These are phyloP conservation scores for Periophthalmus magnuspinnatus DNA, from an alignment of 2,797 vertebrate genomes.

Conservation along the genomic window DNA sequence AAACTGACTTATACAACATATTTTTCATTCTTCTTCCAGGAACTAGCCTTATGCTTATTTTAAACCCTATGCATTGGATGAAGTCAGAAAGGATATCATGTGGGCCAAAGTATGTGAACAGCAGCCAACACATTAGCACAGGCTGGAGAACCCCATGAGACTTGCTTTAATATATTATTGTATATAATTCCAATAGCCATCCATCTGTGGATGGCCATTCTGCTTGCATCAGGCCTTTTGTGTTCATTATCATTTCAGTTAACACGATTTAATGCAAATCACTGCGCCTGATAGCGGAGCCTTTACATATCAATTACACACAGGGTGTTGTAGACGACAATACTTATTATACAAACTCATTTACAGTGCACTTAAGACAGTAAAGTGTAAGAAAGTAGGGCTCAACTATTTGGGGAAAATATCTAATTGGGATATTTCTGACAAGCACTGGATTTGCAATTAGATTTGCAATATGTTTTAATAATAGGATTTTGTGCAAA, in stretches of 20 bases:
- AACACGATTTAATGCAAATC: conserved; percentile 83
- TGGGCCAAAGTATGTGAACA: conserved; percentile 34
- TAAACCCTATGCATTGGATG: conserved; percentile 23
- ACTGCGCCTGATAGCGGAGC: conserved; percentile 69
- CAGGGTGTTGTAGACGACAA: conserved; percentile 62
- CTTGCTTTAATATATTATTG: conserved; percentile 75
- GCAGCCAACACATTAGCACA: conserved; percentile 60
- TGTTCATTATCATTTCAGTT: conserved; percentile 83
- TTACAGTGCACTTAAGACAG: conserved; percentile 69
- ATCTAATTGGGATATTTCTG: too few species aligned
- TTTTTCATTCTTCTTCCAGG: conserved; percentile 7
- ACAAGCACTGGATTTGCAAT: too few species aligned
- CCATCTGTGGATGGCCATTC: conserved; percentile 72
- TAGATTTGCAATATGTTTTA: too few species aligned
- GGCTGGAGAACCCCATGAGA: conserved; percentile 51
- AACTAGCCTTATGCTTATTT: conserved; percentile 21
- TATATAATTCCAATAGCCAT: conserved; percentile 78
- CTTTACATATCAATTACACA: conserved; percentile 79
- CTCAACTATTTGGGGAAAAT: too few species aligned
- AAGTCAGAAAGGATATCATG: conserved; percentile 39
- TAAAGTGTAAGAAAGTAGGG: conserved; percentile 33
- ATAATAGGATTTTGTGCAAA: too few species aligned
- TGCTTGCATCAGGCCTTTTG: conserved; percentile 75
- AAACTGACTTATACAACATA: conserved; percentile 15
- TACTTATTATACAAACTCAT: conserved; percentile 64